These are phyloP conservation scores for Rissa tridactyla DNA, from an alignment of 2,113 vertebrate species.

Conservation along the genomic window DNA sequence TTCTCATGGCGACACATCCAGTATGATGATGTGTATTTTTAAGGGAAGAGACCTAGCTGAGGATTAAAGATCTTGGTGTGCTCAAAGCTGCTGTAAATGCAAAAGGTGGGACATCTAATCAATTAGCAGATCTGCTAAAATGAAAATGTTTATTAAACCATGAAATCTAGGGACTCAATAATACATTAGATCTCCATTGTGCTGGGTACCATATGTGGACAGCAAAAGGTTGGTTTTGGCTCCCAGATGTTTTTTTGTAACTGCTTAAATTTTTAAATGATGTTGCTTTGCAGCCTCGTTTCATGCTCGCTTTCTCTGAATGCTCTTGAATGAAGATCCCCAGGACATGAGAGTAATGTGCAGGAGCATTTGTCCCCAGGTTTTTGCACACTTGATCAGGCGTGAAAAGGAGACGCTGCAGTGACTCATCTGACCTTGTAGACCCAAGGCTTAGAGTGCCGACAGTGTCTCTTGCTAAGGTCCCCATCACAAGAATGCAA, in stretches of 20 bases:
- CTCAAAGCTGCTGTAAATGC: neutral
- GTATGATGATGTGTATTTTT: neutral
- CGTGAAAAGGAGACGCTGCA: neutral
- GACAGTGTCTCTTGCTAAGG: neutral
- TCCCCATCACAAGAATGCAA: constrained; percentile 3
- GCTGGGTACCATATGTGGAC: neutral
- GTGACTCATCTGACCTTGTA: constrained; percentile 15
- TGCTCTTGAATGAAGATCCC: constrained; percentile 1
- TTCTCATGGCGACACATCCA: neutral
- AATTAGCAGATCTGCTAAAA: neutral
- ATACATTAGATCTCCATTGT: neutral
- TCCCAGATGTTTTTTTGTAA: neutral
- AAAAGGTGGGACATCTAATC: neutral
- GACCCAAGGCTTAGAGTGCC: neutral
- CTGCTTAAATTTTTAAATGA: neutral
- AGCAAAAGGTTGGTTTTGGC: neutral
- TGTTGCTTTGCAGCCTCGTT: neutral
- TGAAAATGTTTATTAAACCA: neutral
- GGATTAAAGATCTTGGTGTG: neutral
- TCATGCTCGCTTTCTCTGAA: constrained; percentile 2
- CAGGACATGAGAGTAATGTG: neutral
- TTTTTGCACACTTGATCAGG: constrained; percentile 29
- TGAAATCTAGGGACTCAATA: neutral
- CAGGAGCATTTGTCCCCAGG: neutral
- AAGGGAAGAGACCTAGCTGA: neutral